Evolutionary conservation across 2,888 invertebrate species (phyloP).

Genomic region (Nycteola revayana): DNA sequence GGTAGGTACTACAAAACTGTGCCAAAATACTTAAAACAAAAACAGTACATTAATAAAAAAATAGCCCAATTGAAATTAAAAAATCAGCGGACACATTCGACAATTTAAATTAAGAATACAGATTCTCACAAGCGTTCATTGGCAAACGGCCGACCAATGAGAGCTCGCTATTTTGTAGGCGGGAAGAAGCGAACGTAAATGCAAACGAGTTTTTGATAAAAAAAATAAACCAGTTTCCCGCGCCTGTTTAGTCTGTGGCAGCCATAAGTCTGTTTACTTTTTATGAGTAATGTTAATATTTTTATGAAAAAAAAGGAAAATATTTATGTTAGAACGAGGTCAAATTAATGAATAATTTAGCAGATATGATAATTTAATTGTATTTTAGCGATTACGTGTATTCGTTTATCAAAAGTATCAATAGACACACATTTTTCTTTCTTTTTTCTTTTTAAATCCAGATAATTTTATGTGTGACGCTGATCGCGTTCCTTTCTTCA

Average conservation of each 20-base stretch:
- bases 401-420: too few species aligned
- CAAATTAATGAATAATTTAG: too few species aligned
- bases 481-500: too few species aligned
- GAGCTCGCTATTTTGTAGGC: constrained; percentile 54
- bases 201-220: constrained; percentile 64
- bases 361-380: too few species aligned
- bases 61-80: constrained; percentile 25
- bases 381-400: too few species aligned
- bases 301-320: too few species aligned
- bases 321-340: too few species aligned
- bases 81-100: constrained; percentile 38
- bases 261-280: constrained; percentile 20
- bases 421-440: too few species aligned
- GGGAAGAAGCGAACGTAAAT: constrained; percentile 77
- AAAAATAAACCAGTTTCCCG: constrained; percentile 53
- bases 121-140: constrained; percentile 40
- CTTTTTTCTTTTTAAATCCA: too few species aligned
- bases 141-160: constrained; percentile 58
- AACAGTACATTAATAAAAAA: constrained; percentile 17
- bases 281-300: neutral
- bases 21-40: neutral
- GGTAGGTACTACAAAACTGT: constrained; percentile 14
- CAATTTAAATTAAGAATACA: constrained; percentile 53
- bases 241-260: constrained; percentile 50
- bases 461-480: too few species aligned